Evolutionary conservation across 2,888 invertebrate genomes (phyloP).

Genomic region (Drosophila neotestacea): DNA sequence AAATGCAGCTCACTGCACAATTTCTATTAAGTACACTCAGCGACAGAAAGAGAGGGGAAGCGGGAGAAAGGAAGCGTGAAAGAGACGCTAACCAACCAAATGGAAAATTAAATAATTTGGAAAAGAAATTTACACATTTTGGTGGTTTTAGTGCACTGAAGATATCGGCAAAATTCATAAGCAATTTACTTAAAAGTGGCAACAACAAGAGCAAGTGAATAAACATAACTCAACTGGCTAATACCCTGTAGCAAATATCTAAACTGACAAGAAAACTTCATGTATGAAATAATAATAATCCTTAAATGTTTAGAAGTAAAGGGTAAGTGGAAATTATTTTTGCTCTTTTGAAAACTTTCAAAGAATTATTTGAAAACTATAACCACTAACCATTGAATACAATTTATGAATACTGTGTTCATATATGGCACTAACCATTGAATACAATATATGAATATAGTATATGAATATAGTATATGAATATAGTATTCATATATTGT

Average conservation of each 20-base stretch:
- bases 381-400: too few relatives aligned
- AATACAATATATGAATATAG: too few relatives aligned
- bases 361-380: too few relatives aligned
- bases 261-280: too few relatives aligned
- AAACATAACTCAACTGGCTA: not conserved
- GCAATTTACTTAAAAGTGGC: constrained; percentile 32
- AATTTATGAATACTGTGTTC: too few relatives aligned
- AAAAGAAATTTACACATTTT: constrained; percentile 36
- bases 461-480: too few relatives aligned
- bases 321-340: too few relatives aligned
- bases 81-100: constrained; percentile 13
- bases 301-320: too few relatives aligned
- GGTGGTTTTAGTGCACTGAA: constrained; percentile 11
- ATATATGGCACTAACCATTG: too few relatives aligned
- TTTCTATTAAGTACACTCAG: constrained; percentile 12
- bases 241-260: not conserved
- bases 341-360: too few relatives aligned
- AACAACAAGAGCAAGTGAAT: not conserved
- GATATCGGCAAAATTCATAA: constrained; percentile 22
- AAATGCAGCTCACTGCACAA: constrained; percentile 39
- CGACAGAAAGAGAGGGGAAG: not conserved
- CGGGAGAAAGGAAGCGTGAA: not conserved
- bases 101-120: constrained; percentile 30
- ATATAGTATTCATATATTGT: too few relatives aligned
- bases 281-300: too few relatives aligned